phyloP scores from a whole-genome alignment of 1,140 invertebrate genomes.

The Drosophila pruinosa region DNA sequence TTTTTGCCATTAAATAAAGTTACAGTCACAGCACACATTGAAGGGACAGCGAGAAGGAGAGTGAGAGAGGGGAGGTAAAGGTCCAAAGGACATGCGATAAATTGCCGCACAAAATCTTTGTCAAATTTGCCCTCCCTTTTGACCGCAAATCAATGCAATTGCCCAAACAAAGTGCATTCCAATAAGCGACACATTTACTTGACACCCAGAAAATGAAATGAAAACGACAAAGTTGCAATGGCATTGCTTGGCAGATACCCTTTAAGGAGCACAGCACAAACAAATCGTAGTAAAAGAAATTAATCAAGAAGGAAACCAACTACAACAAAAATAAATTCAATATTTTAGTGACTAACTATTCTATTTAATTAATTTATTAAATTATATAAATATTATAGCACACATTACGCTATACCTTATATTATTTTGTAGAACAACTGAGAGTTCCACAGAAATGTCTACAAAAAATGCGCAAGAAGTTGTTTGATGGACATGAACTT shows the following conservation, averaged over 20 bases:
- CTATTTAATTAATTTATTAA: too few relatives aligned
- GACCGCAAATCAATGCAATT: slow-evolving; percentile 62
- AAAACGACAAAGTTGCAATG: background rate
- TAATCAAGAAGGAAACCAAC: too few relatives aligned
- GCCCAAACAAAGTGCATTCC: slow-evolving; percentile 46
- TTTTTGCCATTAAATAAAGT: slow-evolving; percentile 64
- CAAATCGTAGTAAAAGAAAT: too few relatives aligned
- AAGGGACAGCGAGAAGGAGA: background rate
- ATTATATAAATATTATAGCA: too few relatives aligned
- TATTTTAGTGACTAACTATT: too few relatives aligned
- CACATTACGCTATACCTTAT: too few relatives aligned
- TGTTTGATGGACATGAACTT: slow-evolving; percentile 18
- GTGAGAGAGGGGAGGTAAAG: background rate
- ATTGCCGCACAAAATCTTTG: slow-evolving; percentile 53
- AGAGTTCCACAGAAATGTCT: slow-evolving; percentile 8
- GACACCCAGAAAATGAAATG: background rate
- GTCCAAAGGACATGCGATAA: slow-evolving; percentile 50
- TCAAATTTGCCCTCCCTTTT: slow-evolving; percentile 53
- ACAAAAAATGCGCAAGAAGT: slow-evolving; percentile 14
- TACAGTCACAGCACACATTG: slow-evolving; percentile 7
- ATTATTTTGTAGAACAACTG: background rate
- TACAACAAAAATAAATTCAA: too few relatives aligned
- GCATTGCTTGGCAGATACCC: background rate
- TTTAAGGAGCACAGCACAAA: background rate
- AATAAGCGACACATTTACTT: slow-evolving; percentile 33